Conservation (phyloP, 2,113 vertebrate genomes). For the Vireo altiloquus region DNA sequence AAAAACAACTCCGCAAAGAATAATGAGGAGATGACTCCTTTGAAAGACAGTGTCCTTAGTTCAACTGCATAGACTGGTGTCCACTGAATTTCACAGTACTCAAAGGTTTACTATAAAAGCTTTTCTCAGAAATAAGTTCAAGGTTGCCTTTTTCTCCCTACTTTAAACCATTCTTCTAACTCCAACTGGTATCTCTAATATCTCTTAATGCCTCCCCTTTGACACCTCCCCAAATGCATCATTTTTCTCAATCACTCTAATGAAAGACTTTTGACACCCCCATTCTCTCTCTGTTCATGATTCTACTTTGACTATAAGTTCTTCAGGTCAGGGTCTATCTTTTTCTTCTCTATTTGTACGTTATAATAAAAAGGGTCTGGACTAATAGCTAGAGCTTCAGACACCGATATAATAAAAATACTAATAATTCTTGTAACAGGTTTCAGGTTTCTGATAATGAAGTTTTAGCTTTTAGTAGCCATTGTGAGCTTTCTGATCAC, state of each 20-base stretch:
- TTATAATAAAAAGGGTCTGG: slow-evolving; percentile 14
- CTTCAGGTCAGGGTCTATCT: slow-evolving; percentile 53
- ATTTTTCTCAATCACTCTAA: slow-evolving; percentile 62
- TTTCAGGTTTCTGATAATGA: not conserved
- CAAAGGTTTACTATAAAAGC: slow-evolving; percentile 56
- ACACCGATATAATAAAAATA: not conserved
- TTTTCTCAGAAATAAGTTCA: slow-evolving; percentile 57
- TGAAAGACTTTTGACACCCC: slow-evolving; percentile 56
- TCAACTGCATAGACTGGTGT: slow-evolving; percentile 49
- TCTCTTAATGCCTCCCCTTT: slow-evolving; percentile 65
- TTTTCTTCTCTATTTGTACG: slow-evolving; percentile 22
- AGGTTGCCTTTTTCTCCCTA: slow-evolving; percentile 48
- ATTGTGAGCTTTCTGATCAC: not conserved
- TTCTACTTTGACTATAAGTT: slow-evolving; percentile 46
- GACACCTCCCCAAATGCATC: slow-evolving; percentile 63
- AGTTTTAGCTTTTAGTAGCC: not conserved
- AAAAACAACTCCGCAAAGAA: slow-evolving; percentile 10
- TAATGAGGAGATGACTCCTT: slow-evolving; percentile 20
- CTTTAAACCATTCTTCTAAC: slow-evolving; percentile 51
- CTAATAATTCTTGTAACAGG: not conserved
- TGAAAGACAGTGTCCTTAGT: slow-evolving; percentile 29
- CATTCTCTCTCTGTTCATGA: slow-evolving; percentile 43
- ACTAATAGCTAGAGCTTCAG: slow-evolving; percentile 9
- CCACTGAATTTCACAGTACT: slow-evolving; percentile 32
- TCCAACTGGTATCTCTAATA: slow-evolving; percentile 49